A percentile compares a stretch with the other conserved stretches of the same genome.
These are phyloP conservation scores for Gibbula magus DNA, from an alignment of 2,888 invertebrate species.

Conservation along the genomic window DNA sequence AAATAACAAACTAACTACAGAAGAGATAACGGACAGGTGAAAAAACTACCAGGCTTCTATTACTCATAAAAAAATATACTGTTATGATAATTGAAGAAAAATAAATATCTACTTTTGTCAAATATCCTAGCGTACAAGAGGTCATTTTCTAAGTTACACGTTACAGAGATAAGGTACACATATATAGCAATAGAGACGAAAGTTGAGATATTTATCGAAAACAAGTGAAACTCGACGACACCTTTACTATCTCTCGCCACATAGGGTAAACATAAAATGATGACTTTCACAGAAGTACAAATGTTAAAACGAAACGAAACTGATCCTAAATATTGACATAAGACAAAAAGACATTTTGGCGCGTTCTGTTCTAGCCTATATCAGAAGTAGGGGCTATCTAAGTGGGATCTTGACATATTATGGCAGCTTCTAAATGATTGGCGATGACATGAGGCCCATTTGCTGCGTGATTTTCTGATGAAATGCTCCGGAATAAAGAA, in stretches of 20 bases:
- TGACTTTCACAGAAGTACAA: constrained; percentile 17
- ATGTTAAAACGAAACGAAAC: constrained; percentile 21
- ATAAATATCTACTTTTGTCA: too few species aligned
- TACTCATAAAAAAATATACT: too few species aligned
- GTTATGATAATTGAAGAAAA: too few species aligned
- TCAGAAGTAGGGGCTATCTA: background rate
- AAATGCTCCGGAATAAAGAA: background rate
- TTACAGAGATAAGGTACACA: too few species aligned
- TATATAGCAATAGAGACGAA: too few species aligned
- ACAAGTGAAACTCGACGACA: background rate
- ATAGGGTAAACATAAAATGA: constrained; percentile 20
- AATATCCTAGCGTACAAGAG: too few species aligned
- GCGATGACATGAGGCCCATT: background rate
- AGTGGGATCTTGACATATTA: background rate
- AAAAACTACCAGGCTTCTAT: too few species aligned
- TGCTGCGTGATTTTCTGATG: constrained; percentile 16
- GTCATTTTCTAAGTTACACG: too few species aligned
- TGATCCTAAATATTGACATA: constrained; percentile 21
- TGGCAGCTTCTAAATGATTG: background rate
- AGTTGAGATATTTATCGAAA: constrained; percentile 18
- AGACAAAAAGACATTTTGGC: background rate
- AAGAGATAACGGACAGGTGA: too few species aligned
- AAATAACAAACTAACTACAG: too few species aligned
- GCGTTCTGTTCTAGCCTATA: background rate
- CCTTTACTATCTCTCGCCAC: background rate